Evolutionary conservation across 2,888 invertebrate species (phyloP).

Genomic region (Congeria kusceri): DNA sequence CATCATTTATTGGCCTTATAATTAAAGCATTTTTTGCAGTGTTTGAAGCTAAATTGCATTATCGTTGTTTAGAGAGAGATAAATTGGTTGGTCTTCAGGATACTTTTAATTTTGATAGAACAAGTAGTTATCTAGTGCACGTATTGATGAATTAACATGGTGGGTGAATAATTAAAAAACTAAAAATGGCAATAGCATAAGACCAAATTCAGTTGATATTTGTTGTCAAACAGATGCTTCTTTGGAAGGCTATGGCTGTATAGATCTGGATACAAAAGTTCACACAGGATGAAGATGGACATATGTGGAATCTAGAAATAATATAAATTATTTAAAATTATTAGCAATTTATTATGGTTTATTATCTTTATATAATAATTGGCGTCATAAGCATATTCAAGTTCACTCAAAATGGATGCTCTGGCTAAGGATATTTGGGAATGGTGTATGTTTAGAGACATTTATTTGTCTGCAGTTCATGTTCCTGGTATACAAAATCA

Average conservation of each 20-base stretch:
- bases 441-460: constrained; percentile 41
- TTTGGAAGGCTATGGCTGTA: constrained; percentile 34
- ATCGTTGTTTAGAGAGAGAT: constrained; percentile 42
- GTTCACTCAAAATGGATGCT: constrained; percentile 17
- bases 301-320: constrained; percentile 11
- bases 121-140: constrained; percentile 4
- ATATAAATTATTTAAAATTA: constrained; percentile 37
- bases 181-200: constrained; percentile 38
- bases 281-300: constrained; percentile 37
- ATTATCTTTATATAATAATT: constrained; percentile 13
- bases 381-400: constrained; percentile 18
- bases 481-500: constrained; percentile 27
- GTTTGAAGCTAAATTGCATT: constrained; percentile 48
- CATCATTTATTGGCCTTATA: constrained; percentile 44
- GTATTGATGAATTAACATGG: constrained; percentile 22
- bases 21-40: constrained; percentile 45
- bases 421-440: constrained; percentile 38
- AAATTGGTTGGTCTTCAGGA: constrained; percentile 24
- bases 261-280: constrained; percentile 3
- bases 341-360: constrained; percentile 34
- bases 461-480: constrained; percentile 31
- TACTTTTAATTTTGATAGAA: constrained; percentile 37
- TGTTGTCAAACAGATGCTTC: constrained; percentile 38
- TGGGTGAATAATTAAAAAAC: constrained; percentile 19
- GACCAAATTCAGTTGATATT: constrained; percentile 1